Evolutionary conservation across 2,888 invertebrate species (phyloP).

Genomic region (Didymodactylos carnosus): DNA sequence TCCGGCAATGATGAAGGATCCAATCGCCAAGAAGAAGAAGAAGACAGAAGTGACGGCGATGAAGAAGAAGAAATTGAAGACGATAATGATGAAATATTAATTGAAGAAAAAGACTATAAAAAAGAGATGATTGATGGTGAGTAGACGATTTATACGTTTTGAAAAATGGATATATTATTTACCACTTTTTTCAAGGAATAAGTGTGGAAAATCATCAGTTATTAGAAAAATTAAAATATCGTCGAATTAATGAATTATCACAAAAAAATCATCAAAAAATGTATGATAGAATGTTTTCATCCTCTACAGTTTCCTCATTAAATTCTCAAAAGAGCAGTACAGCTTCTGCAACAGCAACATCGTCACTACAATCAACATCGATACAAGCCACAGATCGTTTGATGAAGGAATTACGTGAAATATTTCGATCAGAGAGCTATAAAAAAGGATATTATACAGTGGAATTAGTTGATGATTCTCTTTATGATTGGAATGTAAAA

Average conservation of each 20-base stretch:
- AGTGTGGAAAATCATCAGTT: constrained; percentile 36
- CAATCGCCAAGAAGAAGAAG: too few species aligned
- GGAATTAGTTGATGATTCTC: constrained; percentile 87
- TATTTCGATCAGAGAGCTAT: constrained; percentile 88
- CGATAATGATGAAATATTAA: not conserved
- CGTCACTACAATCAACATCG: not conserved
- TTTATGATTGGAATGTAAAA: constrained; percentile 96
- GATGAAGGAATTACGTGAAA: constrained; percentile 95
- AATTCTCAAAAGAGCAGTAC: too few species aligned
- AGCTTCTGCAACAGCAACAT: not conserved
- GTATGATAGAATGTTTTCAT: not conserved
- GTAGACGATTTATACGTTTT: too few species aligned
- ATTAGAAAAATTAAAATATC: constrained; percentile 75
- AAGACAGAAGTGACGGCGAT: not conserved
- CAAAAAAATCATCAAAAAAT: constrained; percentile 20
- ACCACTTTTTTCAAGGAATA: constrained; percentile 33
- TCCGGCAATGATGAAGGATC: too few species aligned
- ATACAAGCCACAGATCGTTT: constrained; percentile 71
- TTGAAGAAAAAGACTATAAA: too few species aligned
- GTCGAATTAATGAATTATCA: constrained; percentile 82
- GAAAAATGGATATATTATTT: too few species aligned
- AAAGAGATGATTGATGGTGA: too few species aligned
- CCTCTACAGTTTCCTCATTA: not conserved
- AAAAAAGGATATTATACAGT: constrained; percentile 47
- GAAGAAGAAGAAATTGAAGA: constrained; percentile 5